A percentile compares a stretch with the other conserved stretches of the same genome.
phyloP scores from a whole-genome alignment of 2,888 invertebrate genomes.

The Apodemia zela region DNA sequence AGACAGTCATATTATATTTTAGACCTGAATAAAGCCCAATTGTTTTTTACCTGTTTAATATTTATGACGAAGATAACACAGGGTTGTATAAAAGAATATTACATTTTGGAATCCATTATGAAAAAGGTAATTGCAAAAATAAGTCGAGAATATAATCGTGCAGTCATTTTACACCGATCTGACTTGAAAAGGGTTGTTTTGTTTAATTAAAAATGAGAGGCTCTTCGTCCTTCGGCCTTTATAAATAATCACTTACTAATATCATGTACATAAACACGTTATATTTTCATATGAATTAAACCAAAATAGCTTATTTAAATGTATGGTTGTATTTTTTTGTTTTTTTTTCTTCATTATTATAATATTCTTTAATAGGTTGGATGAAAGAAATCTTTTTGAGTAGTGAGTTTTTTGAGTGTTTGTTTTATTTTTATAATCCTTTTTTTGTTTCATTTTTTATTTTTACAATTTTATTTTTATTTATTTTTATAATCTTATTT shows the following conservation, averaged over 20 bases:
- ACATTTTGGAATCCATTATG: conserved; percentile 6
- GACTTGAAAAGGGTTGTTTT: conserved; percentile 14
- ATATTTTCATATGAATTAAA: not conserved
- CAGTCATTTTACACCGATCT: conserved; percentile 2
- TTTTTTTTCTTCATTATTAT: too few relatives aligned
- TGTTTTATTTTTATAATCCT: too few relatives aligned
- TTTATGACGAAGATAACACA: not conserved
- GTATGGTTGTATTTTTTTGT: too few relatives aligned
- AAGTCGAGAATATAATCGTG: conserved; percentile 6
- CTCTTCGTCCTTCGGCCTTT: conserved; percentile 8
- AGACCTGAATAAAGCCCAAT: not conserved
- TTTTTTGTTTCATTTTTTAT: too few relatives aligned
- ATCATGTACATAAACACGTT: conserved; percentile 28
- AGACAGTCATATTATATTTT: too few relatives aligned
- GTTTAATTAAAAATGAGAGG: conserved; percentile 18
- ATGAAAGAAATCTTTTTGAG: too few relatives aligned
- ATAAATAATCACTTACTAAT: conserved; percentile 23
- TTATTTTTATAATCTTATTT: too few relatives aligned
- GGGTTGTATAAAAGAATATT: not conserved
- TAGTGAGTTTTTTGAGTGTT: too few relatives aligned
- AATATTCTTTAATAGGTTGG: too few relatives aligned
- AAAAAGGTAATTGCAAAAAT: conserved; percentile 13
- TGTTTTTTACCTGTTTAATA: not conserved
- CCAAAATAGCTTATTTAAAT: not conserved
- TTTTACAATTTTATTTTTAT: too few relatives aligned